Evolutionary conservation across 1,140 invertebrate genomes (phyloP), one percentile per base, ranked within the genome.

Genomic region (Drosophila elegans): DNA sequence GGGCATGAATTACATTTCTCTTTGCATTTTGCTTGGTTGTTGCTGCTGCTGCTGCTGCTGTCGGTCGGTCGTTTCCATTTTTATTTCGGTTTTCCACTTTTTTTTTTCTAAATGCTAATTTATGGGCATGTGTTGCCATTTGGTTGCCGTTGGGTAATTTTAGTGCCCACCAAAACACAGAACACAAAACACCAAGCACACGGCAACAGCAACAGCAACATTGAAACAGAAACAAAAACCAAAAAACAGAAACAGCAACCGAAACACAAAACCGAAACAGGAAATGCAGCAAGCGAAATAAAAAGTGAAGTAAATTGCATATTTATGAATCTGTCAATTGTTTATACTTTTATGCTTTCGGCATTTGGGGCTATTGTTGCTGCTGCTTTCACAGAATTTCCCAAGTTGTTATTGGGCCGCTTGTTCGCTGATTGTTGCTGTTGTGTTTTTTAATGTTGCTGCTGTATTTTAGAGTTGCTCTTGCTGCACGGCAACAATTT

Each of bases 301-400:
- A 88, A 88, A 80, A 90, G 75, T 77, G 62, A 63, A 84, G 88
- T 81, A 90, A 91, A 91, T 91, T 91, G 88, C 88, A 91, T 91
- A 91, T 91, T 91, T 91, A 91, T 91, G 88, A 91, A 91, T 91
- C 82, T 90, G 88, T 90, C 88, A 90, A 91, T 90, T 90, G 85
- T 90, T 88, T 90, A 88, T 90, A 91, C 77, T 78, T 78, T 78
- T 78, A 84, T 80, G 74, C 72, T 84, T 89, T 74, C 41, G 76
- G 57, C 64, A 74, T 66, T 64, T 69, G 49, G 42, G 78, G 54
- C 61, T 78, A 57, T 55, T 77, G 57, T 72, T 62, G 52, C 36
- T 62, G 48, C 32, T 66, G 51, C 45, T 80, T 81, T 86, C 81
- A 66, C 72, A 84, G 76, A 84, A 84, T 73, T 79, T 84, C 76